Percentiles rank a stretch among this genome's conserved stretches.
Conservation (phyloP, 2,888 invertebrate species). For the Trissonchulus latispiculum region DNA sequence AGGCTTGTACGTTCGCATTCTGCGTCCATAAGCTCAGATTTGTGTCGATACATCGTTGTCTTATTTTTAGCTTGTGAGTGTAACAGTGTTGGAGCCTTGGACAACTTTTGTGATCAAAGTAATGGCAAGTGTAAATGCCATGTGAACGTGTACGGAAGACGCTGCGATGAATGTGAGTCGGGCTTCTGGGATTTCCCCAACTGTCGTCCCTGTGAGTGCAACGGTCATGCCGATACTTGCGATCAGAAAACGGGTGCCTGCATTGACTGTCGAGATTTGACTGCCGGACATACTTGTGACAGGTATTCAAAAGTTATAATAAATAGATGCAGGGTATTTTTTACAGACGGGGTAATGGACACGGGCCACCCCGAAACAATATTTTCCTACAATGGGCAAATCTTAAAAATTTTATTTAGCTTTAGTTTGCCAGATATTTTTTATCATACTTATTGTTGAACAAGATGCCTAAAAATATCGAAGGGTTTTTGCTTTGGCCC, state of each 20-base stretch:
- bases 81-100: constrained; percentile 80
- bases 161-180: constrained; percentile 87
- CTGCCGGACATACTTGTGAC: constrained; percentile 81
- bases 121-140: constrained; percentile 85
- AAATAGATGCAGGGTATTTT: too few relatives aligned
- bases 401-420: too few relatives aligned
- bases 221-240: constrained; percentile 88
- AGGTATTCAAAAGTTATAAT: constrained; percentile 46
- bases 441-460: too few relatives aligned
- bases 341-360: too few relatives aligned
- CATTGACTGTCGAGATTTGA: constrained; percentile 70
- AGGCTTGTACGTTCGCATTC: too few relatives aligned
- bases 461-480: too few relatives aligned
- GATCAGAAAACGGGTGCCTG: constrained; percentile 82
- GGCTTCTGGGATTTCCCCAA: constrained; percentile 97
- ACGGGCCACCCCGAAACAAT: too few relatives aligned
- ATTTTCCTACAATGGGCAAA: too few relatives aligned
- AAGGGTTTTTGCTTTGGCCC: too few relatives aligned
- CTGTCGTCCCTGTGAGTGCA: constrained; percentile 87
- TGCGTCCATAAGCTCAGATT: too few relatives aligned
- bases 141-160: constrained; percentile 81
- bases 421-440: too few relatives aligned
- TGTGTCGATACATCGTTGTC: too few relatives aligned
- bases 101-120: constrained; percentile 82
- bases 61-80: constrained; percentile 76